Evolutionary conservation across 2,797 vertebrate genomes (phyloP), one percentile per base, ranked within the genome.

Genomic region (Syngnathus rostellatus): DNA sequence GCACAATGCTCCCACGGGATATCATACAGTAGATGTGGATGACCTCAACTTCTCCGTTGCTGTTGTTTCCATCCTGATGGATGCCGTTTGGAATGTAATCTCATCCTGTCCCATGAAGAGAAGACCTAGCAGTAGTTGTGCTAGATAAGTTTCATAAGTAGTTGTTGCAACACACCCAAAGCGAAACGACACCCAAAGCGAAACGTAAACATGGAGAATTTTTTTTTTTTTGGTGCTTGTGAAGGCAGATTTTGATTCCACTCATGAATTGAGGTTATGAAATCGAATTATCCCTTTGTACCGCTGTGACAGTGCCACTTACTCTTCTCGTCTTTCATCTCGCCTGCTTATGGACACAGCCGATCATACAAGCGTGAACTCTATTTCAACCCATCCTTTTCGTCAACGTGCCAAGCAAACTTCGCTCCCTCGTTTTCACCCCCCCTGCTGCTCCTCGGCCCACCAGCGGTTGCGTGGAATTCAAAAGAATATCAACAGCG

Each of bases 41-140:
- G 88, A 90, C 85, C 83, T 87, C 81, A 87, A 83, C 79, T 80
- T 87, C 84, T 87, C 81, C 79, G 73, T 72, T 46, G 78, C 39
- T 43, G 17, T 21, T 43, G 71, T 82, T 81, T 79, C 67, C 31
- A 31, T 31, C 31, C 67, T 77, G 55, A 76, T 46, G 68, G 53
- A 71, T 66, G 66, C 76, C 70, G 25, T 72, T 76, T 68, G 68
- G 59, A 63, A 76, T 67, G 68, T 78, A 67, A 73, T 81, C 78
- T 73, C 81, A 67, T 70, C 68, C 61, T 53, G 37, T 31, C 66
- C 71, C 68, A 62, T 64, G 2, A 5, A 54, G 25, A 50, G 14
- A 50, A 54, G 21, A 54, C 23, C 21, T 12, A 14, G 10, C 25
- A 14, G 53, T 54, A 54, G 21, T 8, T 11, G 53, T 54, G 11